Base-by-base conservation (phyloP, 1,140 invertebrate species). In the Leguminivora glycinivorella region DNA sequence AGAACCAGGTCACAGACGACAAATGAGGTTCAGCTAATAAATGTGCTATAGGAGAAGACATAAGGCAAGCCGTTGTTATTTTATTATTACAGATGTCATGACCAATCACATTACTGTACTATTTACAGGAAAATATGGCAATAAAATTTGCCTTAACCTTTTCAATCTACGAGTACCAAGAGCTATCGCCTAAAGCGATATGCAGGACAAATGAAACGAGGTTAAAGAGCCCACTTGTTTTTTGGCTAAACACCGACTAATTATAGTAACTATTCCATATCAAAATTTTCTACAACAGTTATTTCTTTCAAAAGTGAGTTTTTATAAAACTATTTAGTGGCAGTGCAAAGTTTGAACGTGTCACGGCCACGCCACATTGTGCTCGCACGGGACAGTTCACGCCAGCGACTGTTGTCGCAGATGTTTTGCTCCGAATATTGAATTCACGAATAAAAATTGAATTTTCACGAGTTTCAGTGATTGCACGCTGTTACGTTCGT, bases 391-490 rank as follows among this genome's bases (percentile, higher is more conserved):
- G 56, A 29, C 56, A 26, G 56, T 60, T 60, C 14, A 12, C 22
- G 24, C 24, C 24, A 26, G 22, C 56, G n/a, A 52, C 47, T 60
- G 22, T 60, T 60, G 56, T 29, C 22, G 25, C 56, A 60, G 56
- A 29, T 60, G 56, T 52, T 52, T 52, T 17, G 56, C 56, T 60
- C 24, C 24, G 56, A 29, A 29, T 60, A 60, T 60, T 60, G 56
- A 60, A 60, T 60, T 60, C 24, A 60, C n/a, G 56, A 60, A 26
- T 60, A 29, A 60, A 60, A 60, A 60, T 60, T 60, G 56, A 26
- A 17, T 60, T 60, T 56, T 26, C 25, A 26, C 56, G 56, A 60
- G 56, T 26, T 60, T 25, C 10, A 10, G 10, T 26, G 56, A 60
- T 26, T 60, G 10, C 56, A 14, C 4, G 22, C 26, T 26, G 10